Percentiles rank a stretch among this genome's conserved stretches.
Evolutionary conservation across 2,888 invertebrate species (phyloP).

Genomic region (Neoascia interrupta): DNA sequence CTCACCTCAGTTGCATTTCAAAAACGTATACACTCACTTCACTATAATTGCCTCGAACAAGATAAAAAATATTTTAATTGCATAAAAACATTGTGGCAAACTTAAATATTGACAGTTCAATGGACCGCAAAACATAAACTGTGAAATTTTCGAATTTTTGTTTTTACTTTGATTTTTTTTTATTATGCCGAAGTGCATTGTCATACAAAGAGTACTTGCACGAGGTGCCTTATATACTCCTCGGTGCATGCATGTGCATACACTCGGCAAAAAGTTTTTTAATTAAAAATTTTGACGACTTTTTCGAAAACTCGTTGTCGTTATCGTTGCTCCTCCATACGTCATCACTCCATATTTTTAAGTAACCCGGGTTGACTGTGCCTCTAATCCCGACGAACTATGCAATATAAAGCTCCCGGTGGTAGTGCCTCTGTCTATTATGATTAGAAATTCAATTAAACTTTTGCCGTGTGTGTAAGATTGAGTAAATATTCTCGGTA

Average conservation of each 20-base stretch:
- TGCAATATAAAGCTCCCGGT: too few relatives aligned
- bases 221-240: too few relatives aligned
- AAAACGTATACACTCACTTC: constrained; percentile 5
- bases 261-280: constrained; percentile 48
- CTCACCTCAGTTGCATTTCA: background rate
- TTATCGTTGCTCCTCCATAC: background rate
- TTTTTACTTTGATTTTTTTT: too few relatives aligned
- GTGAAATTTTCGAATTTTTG: too few relatives aligned
- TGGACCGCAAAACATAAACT: too few relatives aligned
- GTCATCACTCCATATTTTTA: constrained; percentile 37
- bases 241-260: background rate
- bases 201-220: too few relatives aligned
- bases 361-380: constrained; percentile 15
- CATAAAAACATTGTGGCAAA: constrained; percentile 40
- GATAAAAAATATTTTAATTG: constrained; percentile 3
- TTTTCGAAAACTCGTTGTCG: too few relatives aligned
- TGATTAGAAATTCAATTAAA: constrained; percentile 64
- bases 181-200: too few relatives aligned
- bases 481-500: constrained; percentile 27
- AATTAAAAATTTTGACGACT: constrained; percentile 43
- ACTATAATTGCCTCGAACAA: too few relatives aligned
- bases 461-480: constrained; percentile 34
- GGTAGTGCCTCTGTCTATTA: background rate
- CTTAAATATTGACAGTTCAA: constrained; percentile 33
- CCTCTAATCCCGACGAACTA: background rate